Percentiles rank a stretch among this genome's conserved stretches.
phyloP scores from a whole-genome alignment of 1,140 invertebrate species.

The Drosophila tropicalis region DNA sequence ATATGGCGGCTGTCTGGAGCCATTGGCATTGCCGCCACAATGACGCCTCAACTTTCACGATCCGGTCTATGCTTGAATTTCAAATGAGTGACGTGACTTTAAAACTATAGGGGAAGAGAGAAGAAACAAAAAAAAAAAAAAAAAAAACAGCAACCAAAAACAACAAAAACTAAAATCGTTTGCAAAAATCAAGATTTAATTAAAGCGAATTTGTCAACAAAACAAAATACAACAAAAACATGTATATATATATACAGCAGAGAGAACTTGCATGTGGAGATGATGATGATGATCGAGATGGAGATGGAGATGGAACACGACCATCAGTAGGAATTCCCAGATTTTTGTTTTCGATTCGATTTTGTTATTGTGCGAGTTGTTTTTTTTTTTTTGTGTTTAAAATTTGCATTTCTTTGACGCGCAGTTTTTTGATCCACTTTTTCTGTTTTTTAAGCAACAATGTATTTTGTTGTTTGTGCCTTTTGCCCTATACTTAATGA shows the following conservation, averaged over 20 bases:
- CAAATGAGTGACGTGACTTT: constrained; percentile 67
- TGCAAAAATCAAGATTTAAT: constrained; percentile 51
- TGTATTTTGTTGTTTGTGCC: not conserved
- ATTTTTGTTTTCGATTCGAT: constrained; percentile 37
- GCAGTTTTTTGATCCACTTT: constrained; percentile 45
- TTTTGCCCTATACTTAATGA: not conserved
- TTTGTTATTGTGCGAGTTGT: constrained; percentile 36
- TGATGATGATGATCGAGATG: not conserved
- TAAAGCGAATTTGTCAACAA: constrained; percentile 54
- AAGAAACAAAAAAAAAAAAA: too few relatives aligned
- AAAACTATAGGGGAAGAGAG: constrained; percentile 34
- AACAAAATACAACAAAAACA: constrained; percentile 35
- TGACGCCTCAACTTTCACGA: constrained; percentile 65
- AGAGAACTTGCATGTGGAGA: constrained; percentile 55
- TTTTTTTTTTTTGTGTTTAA: constrained; percentile 19
- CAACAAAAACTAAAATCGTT: constrained; percentile 36
- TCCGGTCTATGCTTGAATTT: constrained; percentile 60
- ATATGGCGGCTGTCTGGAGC: constrained; percentile 60
- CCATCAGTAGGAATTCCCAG: constrained; percentile 62
- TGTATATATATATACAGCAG: constrained; percentile 35
- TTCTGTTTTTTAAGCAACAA: not conserved
- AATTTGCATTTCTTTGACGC: constrained; percentile 36
- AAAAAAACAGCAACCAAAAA: constrained; percentile 15
- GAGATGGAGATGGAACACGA: constrained; percentile 39
- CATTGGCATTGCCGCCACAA: constrained; percentile 24